These are phyloP conservation scores for Heteronetta atricapilla DNA, from an alignment of 2,113 vertebrate species.

Conservation along the genomic window DNA sequence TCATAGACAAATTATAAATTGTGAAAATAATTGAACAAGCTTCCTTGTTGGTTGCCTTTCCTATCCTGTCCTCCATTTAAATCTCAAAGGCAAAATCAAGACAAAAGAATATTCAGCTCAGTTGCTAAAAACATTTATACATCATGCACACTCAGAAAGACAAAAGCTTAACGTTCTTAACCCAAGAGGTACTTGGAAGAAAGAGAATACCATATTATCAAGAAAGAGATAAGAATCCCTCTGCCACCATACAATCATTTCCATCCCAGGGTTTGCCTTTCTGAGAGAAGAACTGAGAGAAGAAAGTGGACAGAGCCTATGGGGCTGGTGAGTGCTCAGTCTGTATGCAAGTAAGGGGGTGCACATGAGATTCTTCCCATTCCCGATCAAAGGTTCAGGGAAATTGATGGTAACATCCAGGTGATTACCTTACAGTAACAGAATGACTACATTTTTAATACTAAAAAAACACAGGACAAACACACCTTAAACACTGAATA, in stretches of 20 bases:
- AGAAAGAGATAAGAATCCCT: background rate
- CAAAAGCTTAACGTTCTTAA: background rate
- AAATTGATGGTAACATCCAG: background rate
- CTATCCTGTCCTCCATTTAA: background rate
- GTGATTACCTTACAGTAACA: background rate
- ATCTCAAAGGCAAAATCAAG: background rate
- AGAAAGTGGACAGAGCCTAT: background rate
- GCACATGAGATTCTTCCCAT: background rate
- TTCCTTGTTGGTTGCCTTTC: background rate
- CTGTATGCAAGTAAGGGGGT: background rate
- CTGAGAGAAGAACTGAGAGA: background rate
- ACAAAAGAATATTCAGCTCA: background rate
- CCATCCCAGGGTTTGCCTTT: background rate
- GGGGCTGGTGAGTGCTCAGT: background rate
- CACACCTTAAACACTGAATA: background rate
- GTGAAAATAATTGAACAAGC: background rate
- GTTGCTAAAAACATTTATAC: background rate
- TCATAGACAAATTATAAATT: background rate
- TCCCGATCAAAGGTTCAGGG: background rate
- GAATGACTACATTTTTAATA: background rate
- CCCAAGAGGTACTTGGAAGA: background rate
- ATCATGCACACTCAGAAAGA: background rate
- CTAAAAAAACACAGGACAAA: background rate
- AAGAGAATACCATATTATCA: background rate
- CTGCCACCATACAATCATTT: background rate